A percentile compares a stretch with the other conserved stretches of the same genome.
Evolutionary conservation across 2,113 vertebrate genomes (phyloP).

Genomic region (Gymnarchus niloticus): DNA sequence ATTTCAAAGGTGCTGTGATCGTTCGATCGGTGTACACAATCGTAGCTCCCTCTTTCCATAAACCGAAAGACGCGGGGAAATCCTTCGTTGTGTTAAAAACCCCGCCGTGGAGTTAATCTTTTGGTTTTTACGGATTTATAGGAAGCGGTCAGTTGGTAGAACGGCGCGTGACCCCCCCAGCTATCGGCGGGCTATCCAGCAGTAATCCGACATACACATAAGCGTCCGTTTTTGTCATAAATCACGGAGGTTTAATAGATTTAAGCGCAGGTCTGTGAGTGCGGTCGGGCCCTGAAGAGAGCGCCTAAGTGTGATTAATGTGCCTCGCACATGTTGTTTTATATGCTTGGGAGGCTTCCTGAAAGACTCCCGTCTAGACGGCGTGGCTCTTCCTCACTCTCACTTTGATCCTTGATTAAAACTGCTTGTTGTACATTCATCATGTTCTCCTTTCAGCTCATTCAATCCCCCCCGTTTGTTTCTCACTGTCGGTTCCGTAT

Average conservation of each 20-base stretch:
- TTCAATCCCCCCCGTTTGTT: neutral
- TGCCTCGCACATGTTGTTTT: slow-evolving; percentile 70
- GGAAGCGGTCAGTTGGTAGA: neutral
- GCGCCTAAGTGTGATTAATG: slow-evolving; percentile 65
- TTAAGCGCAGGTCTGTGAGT: slow-evolving; percentile 28
- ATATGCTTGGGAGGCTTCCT: slow-evolving; percentile 60
- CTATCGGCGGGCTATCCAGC: no score
- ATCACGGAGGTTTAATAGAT: slow-evolving; percentile 35
- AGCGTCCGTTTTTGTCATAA: neutral
- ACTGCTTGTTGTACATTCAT: slow-evolving; percentile 64
- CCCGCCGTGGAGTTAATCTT: neutral
- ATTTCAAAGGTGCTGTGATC: neutral
- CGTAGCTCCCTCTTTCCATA: neutral
- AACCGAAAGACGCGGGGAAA: neutral
- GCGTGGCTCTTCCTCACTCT: slow-evolving; percentile 46
- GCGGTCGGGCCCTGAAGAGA: slow-evolving; percentile 43
- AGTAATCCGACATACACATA: no score
- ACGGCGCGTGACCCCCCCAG: neutral
- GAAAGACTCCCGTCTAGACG: slow-evolving; percentile 66
- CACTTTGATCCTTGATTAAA: slow-evolving; percentile 76
- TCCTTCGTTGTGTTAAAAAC: neutral
- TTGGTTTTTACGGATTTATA: neutral
- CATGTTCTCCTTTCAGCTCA: slow-evolving; percentile 45
- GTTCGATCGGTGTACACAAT: neutral
- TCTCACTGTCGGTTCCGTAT: neutral